Base-by-base conservation (phyloP, 2,113 vertebrate species). In the Paradisaea rubra region DNA sequence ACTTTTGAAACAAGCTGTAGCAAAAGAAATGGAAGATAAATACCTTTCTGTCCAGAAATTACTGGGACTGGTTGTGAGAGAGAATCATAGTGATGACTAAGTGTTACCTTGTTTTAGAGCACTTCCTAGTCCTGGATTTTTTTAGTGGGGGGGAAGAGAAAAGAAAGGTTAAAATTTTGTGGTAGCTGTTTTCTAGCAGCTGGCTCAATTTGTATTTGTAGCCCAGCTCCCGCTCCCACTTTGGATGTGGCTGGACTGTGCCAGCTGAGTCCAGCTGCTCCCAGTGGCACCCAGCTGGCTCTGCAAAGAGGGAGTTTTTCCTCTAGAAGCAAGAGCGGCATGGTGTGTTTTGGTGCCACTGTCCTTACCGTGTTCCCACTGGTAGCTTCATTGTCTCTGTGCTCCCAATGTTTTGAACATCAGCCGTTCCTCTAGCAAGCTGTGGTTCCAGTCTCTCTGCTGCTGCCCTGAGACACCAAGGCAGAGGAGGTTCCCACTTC, bases 331-430 rank as follows among this genome's bases (percentile, higher is more conserved):
- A 27, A 13, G 74, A 85, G 37, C 13, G 11, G 15, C 35, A 3
- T 2, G 0, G 19, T 30, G 28, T 49, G 49, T 19, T 27, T 23
- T 17, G 20, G 20, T 41, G 54, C 44, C 8, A 39, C 44, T 59
- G 11, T 16, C 54, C 44, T 70, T 61, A 52, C 59, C 6, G 1
- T 4, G 0, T 64, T 66, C 52, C 57, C 41, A 13, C 18, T 27
- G 33, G n/a, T 49, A 7, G 13, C 31, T 50, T 60, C 61, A 25
- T 15, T 18, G 17, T 56, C 50, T 49, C 35, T 4, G 0, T 52
- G 54, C 45, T 61, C 42, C 30, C 59, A 56, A 0, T 0, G 0
- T 41, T 49, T n/a, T 61, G 66, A 71, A 47, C 50, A 35, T 50
- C 39, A 60, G 41, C 28, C 37, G 11, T 44, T 68, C 59, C 45